Conservation (phyloP, 2,888 invertebrate species). For the Drosophila melanocephala region DNA sequence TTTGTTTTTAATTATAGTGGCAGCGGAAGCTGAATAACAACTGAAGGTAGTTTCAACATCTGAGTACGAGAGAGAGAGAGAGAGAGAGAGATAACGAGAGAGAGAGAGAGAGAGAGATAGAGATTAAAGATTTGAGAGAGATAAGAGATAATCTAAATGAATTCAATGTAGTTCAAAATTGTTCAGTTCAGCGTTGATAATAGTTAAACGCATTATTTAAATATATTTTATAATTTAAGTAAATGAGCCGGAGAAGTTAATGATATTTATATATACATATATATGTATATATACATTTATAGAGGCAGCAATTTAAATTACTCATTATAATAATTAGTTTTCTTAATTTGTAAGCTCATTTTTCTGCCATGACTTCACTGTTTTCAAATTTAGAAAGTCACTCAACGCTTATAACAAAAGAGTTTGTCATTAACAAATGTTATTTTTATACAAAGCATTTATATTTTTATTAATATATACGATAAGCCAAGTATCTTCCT, state of each 20-base stretch:
- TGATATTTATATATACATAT: background rate
- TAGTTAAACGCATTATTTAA: background rate
- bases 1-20: constrained; percentile 8
- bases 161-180: background rate
- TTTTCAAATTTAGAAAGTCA: background rate
- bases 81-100: background rate
- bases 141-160: background rate
- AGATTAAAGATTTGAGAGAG: background rate
- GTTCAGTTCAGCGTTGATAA: background rate
- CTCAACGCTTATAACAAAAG: background rate
- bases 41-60: constrained; percentile 36
- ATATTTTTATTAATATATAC: background rate
- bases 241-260: background rate
- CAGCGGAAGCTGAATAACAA: constrained; percentile 38
- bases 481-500: background rate
- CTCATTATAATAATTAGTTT: background rate
- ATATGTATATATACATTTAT: background rate
- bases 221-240: background rate
- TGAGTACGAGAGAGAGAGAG: background rate
- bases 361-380: background rate
- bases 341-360: background rate
- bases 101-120: background rate
- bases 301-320: background rate
- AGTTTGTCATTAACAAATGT: background rate
- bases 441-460: background rate